Evolutionary conservation across 2,113 vertebrate species (phyloP), one percentile per base, ranked within the genome.

Genomic region (Cepphus grylle): DNA sequence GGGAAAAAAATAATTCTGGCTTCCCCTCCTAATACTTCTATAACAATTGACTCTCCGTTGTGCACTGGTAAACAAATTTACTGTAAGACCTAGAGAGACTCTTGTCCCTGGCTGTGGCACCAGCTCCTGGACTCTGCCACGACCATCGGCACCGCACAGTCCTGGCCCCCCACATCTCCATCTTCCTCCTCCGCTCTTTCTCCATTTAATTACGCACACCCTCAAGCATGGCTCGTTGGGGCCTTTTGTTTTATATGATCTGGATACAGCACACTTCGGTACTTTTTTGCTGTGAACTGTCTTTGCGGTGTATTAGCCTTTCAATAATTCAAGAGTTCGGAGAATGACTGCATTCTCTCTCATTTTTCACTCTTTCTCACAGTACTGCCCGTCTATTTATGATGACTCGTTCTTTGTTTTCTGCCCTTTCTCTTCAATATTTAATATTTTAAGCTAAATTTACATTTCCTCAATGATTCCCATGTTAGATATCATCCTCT

Each of bases 361-460:
- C 94, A 95, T 97, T 97, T 97, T 97, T 96, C 90, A 95, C 70
- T 32, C 86, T 80, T 96, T 85, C 87, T 93, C 83, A 92, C 88
- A 76, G 80, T 80, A 26, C 62, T 95, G 73, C 73, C 92, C 79
- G 71, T 91, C 94, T 96, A 97, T 94, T 96, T 97, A 95, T 94
- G 91, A 96, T 55, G 66, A 88, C 73, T 94, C 0, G 1, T 93
- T 96, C 96, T 93, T 97, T 96, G 91, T 96, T 97, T 97, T 91
- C 76, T 94, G 79, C 81, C 69, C 69, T 78, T 79, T 91, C 88
- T 90, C 82, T 93, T 94, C 62, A 96, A 96, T 96, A 82, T 96
- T 96, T 96, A 89, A 97, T 96, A 92, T 66, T 95, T 97, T 94
- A 96, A 95, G 92, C 89, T 95, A 96, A 94, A 97, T 95, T 95